Evolutionary conservation across 2,113 vertebrate species (phyloP).

Genomic region (Mastomys coucha): DNA sequence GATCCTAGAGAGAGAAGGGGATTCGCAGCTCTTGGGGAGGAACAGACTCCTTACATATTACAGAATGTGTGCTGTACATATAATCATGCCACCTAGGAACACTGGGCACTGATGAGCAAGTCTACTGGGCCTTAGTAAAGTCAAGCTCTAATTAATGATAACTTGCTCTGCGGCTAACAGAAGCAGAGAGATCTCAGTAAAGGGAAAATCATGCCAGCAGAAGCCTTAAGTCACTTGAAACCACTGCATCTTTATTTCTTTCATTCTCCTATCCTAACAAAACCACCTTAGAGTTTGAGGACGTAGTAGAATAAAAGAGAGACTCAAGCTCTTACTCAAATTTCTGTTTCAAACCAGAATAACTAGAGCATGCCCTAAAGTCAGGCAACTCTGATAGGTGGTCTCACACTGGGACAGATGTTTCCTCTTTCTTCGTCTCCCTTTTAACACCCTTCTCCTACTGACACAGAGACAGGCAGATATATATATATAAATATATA

Average conservation of each 20-base stretch:
- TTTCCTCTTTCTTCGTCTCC: not conserved
- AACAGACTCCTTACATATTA: not conserved
- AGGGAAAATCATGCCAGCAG: slow-evolving; percentile 1
- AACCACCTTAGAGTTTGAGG: not conserved
- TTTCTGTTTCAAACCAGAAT: slow-evolving; percentile 32
- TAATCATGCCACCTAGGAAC: not conserved
- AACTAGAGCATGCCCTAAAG: not conserved
- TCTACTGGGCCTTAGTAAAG: not conserved
- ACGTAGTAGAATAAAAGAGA: slow-evolving; percentile 35
- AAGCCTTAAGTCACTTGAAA: slow-evolving; percentile 24
- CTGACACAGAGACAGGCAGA: not conserved
- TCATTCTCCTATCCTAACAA: no score
- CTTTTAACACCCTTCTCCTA: not conserved
- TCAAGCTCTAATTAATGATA: not conserved
- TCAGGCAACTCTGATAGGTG: not conserved
- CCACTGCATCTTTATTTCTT: not conserved
- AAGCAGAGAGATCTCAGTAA: not conserved
- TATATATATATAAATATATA: not conserved
- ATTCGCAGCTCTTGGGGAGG: not conserved
- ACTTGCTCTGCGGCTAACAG: not conserved
- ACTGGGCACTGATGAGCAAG: not conserved
- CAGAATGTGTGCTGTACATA: not conserved
- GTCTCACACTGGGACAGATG: not conserved
- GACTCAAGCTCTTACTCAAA: not conserved
- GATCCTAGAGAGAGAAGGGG: not conserved